Evolutionary conservation across 2,888 invertebrate species (phyloP).

Genomic region (Brachylomia viminalis): DNA sequence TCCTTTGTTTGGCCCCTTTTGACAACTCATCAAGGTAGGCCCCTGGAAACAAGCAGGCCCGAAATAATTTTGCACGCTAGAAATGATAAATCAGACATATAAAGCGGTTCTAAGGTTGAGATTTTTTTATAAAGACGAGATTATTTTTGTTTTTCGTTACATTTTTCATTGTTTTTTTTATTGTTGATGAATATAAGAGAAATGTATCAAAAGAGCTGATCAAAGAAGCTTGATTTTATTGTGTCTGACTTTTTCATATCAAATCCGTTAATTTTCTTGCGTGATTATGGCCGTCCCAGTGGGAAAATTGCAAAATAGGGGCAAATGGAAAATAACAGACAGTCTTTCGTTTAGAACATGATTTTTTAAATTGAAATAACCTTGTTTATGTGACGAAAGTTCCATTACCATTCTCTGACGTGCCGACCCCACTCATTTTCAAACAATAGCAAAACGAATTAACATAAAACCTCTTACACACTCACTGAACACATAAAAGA

Average conservation of each 20-base stretch:
- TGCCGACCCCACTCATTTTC: slow-evolving; percentile 14
- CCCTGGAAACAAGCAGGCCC: slow-evolving; percentile 28
- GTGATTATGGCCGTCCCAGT: background rate
- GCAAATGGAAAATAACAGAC: background rate
- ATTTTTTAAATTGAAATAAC: background rate
- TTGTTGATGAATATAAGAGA: slow-evolving; percentile 43
- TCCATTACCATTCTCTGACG: background rate
- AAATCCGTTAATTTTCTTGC: background rate
- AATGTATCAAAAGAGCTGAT: slow-evolving; percentile 17
- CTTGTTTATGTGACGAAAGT: background rate
- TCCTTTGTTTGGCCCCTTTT: slow-evolving; percentile 60
- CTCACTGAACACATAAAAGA: slow-evolving; percentile 48
- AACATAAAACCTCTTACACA: slow-evolving; percentile 42
- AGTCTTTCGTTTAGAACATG: background rate
- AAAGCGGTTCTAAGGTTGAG: slow-evolving; percentile 22
- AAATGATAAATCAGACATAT: slow-evolving; percentile 59
- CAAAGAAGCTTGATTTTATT: slow-evolving; percentile 11
- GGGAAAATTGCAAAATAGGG: background rate
- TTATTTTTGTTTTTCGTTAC: slow-evolving; percentile 33
- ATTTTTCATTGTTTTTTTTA: slow-evolving; percentile 39
- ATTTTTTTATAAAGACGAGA: background rate
- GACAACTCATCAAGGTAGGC: slow-evolving; percentile 60
- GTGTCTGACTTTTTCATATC: background rate
- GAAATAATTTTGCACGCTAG: slow-evolving; percentile 50
- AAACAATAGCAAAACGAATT: slow-evolving; percentile 45